phyloP scores from a whole-genome alignment of 2,888 invertebrate species.

The Philereme transversata region DNA sequence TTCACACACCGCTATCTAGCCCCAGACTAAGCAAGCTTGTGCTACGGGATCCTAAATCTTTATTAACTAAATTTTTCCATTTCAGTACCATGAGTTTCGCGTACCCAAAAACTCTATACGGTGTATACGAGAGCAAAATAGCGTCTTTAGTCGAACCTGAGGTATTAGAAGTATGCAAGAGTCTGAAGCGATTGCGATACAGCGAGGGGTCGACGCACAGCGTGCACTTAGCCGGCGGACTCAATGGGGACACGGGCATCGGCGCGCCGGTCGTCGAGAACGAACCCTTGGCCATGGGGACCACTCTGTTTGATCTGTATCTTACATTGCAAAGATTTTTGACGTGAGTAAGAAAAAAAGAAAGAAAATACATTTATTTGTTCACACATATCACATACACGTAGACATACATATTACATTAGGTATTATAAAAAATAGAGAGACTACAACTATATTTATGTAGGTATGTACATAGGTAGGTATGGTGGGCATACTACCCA shows the following conservation, averaged over 20 bases:
- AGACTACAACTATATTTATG: no score
- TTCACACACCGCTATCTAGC: no score
- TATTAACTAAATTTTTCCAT: conserved; percentile 39
- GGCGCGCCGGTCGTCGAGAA: conserved; percentile 76
- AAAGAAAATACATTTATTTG: background rate
- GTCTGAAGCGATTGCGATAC: conserved; percentile 86
- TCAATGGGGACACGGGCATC: conserved; percentile 78
- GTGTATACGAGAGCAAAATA: conserved; percentile 88
- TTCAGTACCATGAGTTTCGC: conserved; percentile 88
- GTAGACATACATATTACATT: no score
- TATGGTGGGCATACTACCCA: no score
- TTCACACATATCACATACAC: no score
- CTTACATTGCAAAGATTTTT: conserved; percentile 94
- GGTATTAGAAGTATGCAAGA: conserved; percentile 88
- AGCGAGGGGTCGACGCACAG: conserved; percentile 70
- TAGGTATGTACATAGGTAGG: no score
- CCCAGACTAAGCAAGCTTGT: no score
- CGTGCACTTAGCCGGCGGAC: conserved; percentile 77
- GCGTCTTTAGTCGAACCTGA: conserved; percentile 88
- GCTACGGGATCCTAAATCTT: no score
- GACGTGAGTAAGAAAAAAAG: conserved; percentile 76
- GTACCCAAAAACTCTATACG: conserved; percentile 89
- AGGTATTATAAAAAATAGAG: no score
- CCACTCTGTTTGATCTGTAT: conserved; percentile 96
- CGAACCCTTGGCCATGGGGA: conserved; percentile 91